Conservation (phyloP, 2,888 invertebrate genomes). For the Conops quadrifasciatus region DNA sequence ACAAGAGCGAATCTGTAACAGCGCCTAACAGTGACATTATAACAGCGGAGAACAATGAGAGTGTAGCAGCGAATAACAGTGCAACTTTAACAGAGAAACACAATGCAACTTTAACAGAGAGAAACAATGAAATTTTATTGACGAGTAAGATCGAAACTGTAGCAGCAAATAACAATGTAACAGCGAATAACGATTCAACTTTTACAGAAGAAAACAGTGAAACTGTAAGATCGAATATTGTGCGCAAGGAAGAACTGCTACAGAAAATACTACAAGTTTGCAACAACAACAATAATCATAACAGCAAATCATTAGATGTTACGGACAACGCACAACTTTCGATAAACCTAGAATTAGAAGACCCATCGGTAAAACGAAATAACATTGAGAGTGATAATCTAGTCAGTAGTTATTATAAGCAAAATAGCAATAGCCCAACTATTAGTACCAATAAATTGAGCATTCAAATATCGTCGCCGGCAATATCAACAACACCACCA, state of each 20-base stretch:
- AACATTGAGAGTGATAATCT: slow-evolving; percentile 47
- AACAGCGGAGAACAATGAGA: slow-evolving; percentile 26
- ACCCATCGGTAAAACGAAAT: slow-evolving; percentile 39
- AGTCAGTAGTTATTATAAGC: slow-evolving; percentile 50
- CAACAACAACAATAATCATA: slow-evolving; percentile 16
- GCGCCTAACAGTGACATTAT: slow-evolving; percentile 15
- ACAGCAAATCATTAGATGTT: slow-evolving; percentile 22
- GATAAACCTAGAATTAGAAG: slow-evolving; percentile 46
- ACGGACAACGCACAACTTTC: slow-evolving; percentile 37
- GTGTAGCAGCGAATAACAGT: slow-evolving; percentile 35
- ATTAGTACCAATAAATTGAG: background rate
- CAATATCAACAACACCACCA: too few species aligned
- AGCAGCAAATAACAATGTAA: too few species aligned
- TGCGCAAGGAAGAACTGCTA: background rate
- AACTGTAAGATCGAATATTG: slow-evolving; percentile 19
- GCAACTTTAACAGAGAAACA: slow-evolving; percentile 24
- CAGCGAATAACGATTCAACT: too few species aligned
- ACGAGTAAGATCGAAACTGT: too few species aligned
- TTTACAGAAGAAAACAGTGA: background rate
- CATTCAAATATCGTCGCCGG: background rate
- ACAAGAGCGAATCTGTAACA: slow-evolving; percentile 9
- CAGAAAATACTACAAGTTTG: slow-evolving; percentile 37
- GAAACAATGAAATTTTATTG: too few species aligned
- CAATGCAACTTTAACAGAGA: too few species aligned
- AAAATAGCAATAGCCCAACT: background rate